Base-by-base conservation (phyloP, 2,113 vertebrate genomes). In the Hypanus sabinus region DNA sequence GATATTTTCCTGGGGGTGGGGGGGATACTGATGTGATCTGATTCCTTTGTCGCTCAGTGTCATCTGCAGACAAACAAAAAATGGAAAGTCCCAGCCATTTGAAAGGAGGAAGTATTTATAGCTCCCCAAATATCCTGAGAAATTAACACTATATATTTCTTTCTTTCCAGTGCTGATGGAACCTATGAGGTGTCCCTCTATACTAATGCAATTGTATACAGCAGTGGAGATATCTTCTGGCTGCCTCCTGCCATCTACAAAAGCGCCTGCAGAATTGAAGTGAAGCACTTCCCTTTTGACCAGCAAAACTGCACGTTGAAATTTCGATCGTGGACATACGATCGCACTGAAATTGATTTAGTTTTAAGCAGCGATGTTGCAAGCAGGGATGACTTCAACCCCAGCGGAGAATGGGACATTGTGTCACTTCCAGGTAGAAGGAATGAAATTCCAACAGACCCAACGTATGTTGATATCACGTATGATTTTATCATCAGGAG, bases 161-260 rank as follows among this genome's bases (percentile, higher is more conserved):
- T 79, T 38, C 90, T 22, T 94, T 18, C 18, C 94, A 97, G 97
- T 95, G 97, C 96, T 33, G 97, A 97, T 0, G 97, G 97, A 0
- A 97, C 97, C 20, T 97, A 97, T 7, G 97, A 97, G 94, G 97
- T 97, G 20, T 97, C 97, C 30, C 97, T 97, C 95, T 97, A 97
- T 94, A 96, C 96, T 95, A 97, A 97, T 30, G 97, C 96, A 0
- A 95, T 97, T 68, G 96, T 97, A 57, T 97, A 96, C 95, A 96
- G 95, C 96, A 97, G 96, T 0, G 97, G 97, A 0, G 96, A 97
- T 95, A 96, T 97, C 94, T 96, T 97, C 95, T 97, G 97, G 97
- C 97, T 97, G 2, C 97, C 97, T 0, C 97, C 97, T 0, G 97
- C 97, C n/a, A 97, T 97, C 95, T 97, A 97, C 96, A 97, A 97